Evolutionary conservation across 2,797 vertebrate genomes (phyloP), one percentile per base, ranked within the genome.

Genomic region (Chaunax sp.): DNA sequence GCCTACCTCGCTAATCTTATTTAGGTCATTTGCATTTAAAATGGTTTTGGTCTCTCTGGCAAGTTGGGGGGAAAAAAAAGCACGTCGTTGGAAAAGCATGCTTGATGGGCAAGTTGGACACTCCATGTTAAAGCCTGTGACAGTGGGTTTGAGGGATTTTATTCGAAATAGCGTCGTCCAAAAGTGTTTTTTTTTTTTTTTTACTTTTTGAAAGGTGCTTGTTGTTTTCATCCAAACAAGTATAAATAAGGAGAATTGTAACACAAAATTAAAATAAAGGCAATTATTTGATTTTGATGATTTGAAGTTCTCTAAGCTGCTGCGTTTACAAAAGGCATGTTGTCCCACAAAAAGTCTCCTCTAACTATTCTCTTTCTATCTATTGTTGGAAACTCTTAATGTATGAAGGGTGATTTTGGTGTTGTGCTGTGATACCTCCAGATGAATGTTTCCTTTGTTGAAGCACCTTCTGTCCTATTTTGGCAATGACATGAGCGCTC

Each of bases 1-100:
- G 82, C 86, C 91, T 86, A 88, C 84, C 88, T 90, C 78, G 78
- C 89, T 92, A 90, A 93, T 92, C 89, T 89, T 90, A 91, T 93
- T 92, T 92, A 84, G 89, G 90, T 92, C 88, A 93, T 92, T 93
- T 91, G 90, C 92, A 92, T 92, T 92, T 93, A 90, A 93, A 93
- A 93, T 83, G 90, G 82, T 92, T 92, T 90, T 77, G 73, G 78
- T 86, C 82, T 90, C 87, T 69, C 67, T 88, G 85, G 79, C 78
- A 83, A 79, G 74, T 77, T 71, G 28, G 46, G 20, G 16, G 5
- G 14, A 40, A 40, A 58, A 61, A 45, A 33, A 57, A 23, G 28
- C 23, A 45, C 0, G 18, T 65, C 64, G 63, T 57, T 64, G 62
- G 47, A 81, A 82, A 81, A 49, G 64, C 45, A n/a, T 22, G 7